A percentile compares a stretch with the other conserved stretches of the same genome.
Evolutionary conservation across 2,797 vertebrate genomes (phyloP).

Genomic region (Danio aesculapii): DNA sequence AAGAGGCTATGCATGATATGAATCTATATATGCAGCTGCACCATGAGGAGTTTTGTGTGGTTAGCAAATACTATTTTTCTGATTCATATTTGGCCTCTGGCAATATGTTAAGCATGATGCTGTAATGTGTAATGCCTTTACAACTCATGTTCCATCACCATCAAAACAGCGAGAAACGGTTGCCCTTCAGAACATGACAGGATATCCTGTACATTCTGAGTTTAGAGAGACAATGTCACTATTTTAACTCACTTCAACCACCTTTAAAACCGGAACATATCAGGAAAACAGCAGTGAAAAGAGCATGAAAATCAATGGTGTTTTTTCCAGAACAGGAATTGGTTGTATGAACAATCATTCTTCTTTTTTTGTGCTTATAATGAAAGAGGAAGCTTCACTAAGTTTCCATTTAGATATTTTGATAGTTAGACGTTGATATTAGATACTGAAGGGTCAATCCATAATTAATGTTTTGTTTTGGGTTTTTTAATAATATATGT

Average conservation of each 20-base stretch:
- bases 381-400: too few species aligned
- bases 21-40: neutral
- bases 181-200: slow-evolving; percentile 2
- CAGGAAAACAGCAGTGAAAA: neutral
- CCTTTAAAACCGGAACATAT: neutral
- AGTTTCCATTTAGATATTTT: too few species aligned
- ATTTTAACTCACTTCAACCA: neutral
- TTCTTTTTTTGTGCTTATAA: neutral
- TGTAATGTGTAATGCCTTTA: neutral
- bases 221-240: neutral
- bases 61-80: neutral
- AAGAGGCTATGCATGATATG: neutral
- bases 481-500: too few species aligned
- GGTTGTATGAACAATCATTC: neutral
- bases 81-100: neutral
- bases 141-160: slow-evolving; percentile 19
- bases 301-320: neutral
- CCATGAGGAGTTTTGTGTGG: slow-evolving; percentile 42
- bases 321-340: neutral
- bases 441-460: too few species aligned
- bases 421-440: too few species aligned
- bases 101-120: slow-evolving; percentile 19
- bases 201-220: neutral
- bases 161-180: neutral
- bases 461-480: too few species aligned